These are phyloP conservation scores for Dallia pectoralis DNA, from an alignment of 2,797 vertebrate species.

Conservation along the genomic window DNA sequence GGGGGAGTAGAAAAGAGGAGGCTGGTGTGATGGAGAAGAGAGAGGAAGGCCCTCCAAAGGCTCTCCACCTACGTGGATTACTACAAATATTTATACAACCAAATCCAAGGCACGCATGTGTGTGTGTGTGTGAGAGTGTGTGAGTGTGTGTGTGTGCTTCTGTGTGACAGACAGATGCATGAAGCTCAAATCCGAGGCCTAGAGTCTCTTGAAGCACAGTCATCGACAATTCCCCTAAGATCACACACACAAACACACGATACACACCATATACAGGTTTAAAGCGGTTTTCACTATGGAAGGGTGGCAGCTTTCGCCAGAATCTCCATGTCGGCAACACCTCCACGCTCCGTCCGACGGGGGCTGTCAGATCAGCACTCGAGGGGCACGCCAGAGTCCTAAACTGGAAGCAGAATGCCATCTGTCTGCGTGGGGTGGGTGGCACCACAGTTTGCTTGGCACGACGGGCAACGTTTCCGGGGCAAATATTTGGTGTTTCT, in stretches of 20 bases:
- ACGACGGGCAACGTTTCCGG: not conserved
- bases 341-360: not conserved
- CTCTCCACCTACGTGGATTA: not conserved
- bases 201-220: not conserved
- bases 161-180: not conserved
- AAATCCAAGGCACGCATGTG: not conserved
- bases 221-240: not conserved
- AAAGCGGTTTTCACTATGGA: not conserved
- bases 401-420: not conserved
- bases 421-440: not conserved
- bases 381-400: not conserved
- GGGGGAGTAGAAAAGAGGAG: conserved; percentile 4
- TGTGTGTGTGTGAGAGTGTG: not conserved
- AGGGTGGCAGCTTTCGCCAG: not conserved
- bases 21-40: not conserved
- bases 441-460: not conserved
- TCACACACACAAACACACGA: conserved; percentile 4
- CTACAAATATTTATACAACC: not conserved
- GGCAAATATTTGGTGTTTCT: not conserved
- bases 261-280: not conserved
- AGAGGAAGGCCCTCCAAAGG: not conserved
- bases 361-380: not conserved
- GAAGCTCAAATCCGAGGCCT: not conserved
- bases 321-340: not conserved
- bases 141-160: not conserved